Percentiles rank a stretch among this genome's conserved stretches.
phyloP scores from a whole-genome alignment of 2,797 vertebrate species.

The Acanthiza pusilla region DNA sequence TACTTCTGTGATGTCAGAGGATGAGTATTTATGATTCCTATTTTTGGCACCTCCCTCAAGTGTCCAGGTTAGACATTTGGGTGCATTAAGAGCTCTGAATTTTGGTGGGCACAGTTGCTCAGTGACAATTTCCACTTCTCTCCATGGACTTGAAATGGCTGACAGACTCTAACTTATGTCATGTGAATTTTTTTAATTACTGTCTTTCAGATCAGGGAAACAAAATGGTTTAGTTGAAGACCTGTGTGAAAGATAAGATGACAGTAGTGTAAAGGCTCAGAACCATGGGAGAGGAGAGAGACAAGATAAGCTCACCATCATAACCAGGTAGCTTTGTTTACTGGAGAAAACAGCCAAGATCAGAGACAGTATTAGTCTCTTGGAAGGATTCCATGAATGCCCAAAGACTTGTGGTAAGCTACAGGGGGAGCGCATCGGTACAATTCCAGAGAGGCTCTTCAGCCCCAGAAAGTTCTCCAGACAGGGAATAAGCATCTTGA shows the following conservation, averaged over 20 bases:
- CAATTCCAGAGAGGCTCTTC: background rate
- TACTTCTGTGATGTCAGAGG: background rate
- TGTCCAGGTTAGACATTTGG: background rate
- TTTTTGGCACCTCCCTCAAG: background rate
- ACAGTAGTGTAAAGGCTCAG: background rate
- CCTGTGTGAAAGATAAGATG: background rate
- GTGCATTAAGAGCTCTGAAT: background rate
- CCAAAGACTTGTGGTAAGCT: background rate
- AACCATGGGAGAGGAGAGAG: background rate
- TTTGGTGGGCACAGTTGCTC: background rate
- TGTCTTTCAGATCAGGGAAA: background rate
- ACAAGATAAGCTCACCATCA: background rate
- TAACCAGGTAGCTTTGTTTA: background rate
- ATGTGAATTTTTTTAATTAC: background rate
- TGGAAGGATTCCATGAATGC: background rate
- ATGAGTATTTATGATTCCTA: background rate
- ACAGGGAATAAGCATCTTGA: background rate
- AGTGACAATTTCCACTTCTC: background rate
- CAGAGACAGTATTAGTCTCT: background rate
- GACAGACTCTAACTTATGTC: background rate
- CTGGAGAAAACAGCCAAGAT: background rate
- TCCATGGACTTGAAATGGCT: background rate
- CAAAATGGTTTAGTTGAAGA: background rate
- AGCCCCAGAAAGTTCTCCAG: background rate
- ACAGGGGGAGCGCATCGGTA: background rate